These are phyloP conservation scores for Avahi laniger DNA, from an alignment of 2,797 vertebrate species.

Conservation along the genomic window DNA sequence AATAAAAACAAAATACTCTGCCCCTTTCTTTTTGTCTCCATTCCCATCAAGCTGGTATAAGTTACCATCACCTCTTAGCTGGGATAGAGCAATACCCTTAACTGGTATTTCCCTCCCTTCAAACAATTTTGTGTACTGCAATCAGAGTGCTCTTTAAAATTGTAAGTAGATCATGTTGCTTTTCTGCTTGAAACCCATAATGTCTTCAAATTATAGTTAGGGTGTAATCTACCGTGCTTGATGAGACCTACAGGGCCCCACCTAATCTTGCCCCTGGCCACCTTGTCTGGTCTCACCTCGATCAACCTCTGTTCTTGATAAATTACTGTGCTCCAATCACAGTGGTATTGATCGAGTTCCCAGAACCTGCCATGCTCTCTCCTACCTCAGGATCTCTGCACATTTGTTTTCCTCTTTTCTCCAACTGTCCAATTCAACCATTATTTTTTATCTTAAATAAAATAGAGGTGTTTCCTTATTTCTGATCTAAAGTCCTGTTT, in stretches of 20 bases:
- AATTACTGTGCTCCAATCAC: background rate
- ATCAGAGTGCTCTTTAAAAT: background rate
- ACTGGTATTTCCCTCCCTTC: background rate
- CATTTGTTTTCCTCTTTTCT: background rate
- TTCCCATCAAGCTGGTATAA: background rate
- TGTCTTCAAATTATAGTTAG: background rate
- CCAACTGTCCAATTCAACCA: background rate
- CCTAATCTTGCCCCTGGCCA: background rate
- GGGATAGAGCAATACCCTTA: background rate
- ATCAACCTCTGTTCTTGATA: background rate
- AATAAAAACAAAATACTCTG: conserved; percentile 10
- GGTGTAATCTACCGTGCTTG: background rate
- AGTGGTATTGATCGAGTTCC: conserved; percentile 1
- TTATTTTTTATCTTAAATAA: background rate
- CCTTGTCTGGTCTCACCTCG: background rate
- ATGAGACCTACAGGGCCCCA: background rate
- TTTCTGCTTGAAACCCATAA: background rate
- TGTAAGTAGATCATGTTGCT: background rate
- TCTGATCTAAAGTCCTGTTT: background rate
- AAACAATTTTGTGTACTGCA: background rate
- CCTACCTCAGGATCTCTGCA: background rate
- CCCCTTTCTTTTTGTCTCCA: background rate
- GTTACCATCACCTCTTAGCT: background rate
- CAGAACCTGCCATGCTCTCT: background rate
- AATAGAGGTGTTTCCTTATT: background rate